Evolutionary conservation across 2,797 vertebrate species (phyloP).

Genomic region (Pogonophryne albipinna): DNA sequence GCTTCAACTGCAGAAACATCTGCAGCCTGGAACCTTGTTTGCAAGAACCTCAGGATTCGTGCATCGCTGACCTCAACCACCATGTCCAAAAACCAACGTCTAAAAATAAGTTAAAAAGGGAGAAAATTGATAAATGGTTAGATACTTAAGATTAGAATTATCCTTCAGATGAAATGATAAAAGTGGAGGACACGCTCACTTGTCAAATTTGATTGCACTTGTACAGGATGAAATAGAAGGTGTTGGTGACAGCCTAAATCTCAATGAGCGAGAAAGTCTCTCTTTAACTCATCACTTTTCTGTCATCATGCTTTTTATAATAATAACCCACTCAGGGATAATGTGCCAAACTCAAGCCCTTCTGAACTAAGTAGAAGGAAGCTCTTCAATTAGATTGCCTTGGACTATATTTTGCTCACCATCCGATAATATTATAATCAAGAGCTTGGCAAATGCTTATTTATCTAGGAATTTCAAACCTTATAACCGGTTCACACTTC

Average conservation of each 20-base stretch:
- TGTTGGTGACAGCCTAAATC: conserved; percentile 19
- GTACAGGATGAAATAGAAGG: conserved; percentile 21
- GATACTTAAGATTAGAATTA: background rate
- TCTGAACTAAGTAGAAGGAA: conserved; percentile 29
- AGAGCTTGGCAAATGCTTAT: conserved; percentile 26
- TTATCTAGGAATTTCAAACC: background rate
- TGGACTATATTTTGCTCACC: conserved; percentile 9
- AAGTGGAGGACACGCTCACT: conserved; percentile 17
- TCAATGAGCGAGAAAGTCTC: conserved; percentile 28
- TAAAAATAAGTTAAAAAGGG: conserved; percentile 65
- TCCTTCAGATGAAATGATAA: background rate
- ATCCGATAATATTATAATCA: conserved; percentile 16
- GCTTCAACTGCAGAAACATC: conserved; percentile 83
- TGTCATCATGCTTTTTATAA: conserved; percentile 27
- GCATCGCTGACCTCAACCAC: conserved; percentile 80
- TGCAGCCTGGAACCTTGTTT: conserved; percentile 77
- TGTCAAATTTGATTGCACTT: conserved; percentile 23
- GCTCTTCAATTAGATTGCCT: conserved; percentile 39
- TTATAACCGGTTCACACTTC: background rate
- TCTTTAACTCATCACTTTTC: conserved; percentile 30
- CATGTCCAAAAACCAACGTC: conserved; percentile 87
- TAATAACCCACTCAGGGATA: conserved; percentile 45
- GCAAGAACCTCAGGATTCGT: conserved; percentile 85
- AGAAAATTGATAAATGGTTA: background rate
- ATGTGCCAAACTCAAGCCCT: conserved; percentile 35